Evolutionary conservation across 2,797 vertebrate species (phyloP), one percentile per base, ranked within the genome.

Genomic region (Cirrhinus molitorella): DNA sequence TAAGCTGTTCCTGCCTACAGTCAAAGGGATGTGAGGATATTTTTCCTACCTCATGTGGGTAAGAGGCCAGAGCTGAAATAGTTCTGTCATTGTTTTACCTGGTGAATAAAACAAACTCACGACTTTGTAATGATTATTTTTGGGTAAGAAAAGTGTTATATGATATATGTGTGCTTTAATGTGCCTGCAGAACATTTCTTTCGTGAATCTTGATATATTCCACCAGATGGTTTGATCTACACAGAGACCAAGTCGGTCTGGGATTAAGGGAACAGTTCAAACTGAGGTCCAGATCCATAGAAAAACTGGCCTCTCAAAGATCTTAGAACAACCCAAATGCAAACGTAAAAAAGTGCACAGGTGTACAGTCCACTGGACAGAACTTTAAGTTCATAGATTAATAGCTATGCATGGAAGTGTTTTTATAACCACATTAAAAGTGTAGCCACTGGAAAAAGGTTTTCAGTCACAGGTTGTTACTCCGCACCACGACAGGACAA

Each of bases 1-100:
- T 83, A 79, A 86, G 78, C 86, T 84, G 85, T 84, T 85, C 87
- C 88, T 85, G 72, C 88, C 43, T 47, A 23, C 45, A 86, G 88
- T 87, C 87, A 88, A 87, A 88, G 86, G 85, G 86, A 86, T 71
- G 68, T 85, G 88, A 85, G 83, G 85, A 86, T 83, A 84, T 86
- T 85, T 88, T 89, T 83, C 71, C 85, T 77, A 55, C 40, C 57
- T n/a, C 65, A 76, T 72, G 74, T 77, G 68, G 63, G 80, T 45
- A 9, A 63, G 74, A 63, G 85, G 73, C 21, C 57, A 40, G 23
- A 63, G 83, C 83, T 31, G 65, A 59, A 45, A 43, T 68, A 57
- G 12, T 82, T 45, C 70, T 28, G 70, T 47, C 47, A 51, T 49
- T 66, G 45, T 66, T 66, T 66, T 21, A 66, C 17, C 17, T 37